A percentile compares a stretch with the other conserved stretches of the same genome.
Conservation (phyloP, 2,113 vertebrate genomes). For the Bos indicus region DNA sequence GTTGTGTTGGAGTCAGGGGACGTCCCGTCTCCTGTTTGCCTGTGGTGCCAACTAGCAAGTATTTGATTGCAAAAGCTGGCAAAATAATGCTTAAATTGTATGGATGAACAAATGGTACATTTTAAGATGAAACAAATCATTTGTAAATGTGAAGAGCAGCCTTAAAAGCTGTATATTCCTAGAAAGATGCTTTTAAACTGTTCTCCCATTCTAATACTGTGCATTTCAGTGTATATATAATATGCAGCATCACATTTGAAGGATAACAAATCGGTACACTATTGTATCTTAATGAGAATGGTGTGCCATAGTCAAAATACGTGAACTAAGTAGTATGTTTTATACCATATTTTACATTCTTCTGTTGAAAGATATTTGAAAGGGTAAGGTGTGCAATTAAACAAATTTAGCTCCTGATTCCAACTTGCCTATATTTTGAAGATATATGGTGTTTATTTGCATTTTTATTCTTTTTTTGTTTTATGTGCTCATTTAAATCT, state of each 20-base stretch:
- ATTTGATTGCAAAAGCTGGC: background rate
- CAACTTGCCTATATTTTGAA: background rate
- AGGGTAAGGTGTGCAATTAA: background rate
- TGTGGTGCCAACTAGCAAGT: background rate
- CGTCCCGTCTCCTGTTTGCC: background rate
- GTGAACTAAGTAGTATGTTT: background rate
- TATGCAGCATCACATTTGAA: background rate
- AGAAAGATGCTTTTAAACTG: background rate
- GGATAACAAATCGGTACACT: background rate
- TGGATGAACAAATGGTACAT: background rate
- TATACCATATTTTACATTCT: background rate
- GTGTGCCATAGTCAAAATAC: background rate
- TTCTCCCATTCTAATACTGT: background rate
- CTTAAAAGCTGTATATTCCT: background rate
- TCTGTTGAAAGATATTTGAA: background rate
- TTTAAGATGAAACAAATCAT: conserved; percentile 22
- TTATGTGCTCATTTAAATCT: conserved; percentile 12
- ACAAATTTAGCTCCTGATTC: background rate
- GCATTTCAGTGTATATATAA: background rate
- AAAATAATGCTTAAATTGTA: background rate
- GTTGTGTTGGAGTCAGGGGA: background rate
- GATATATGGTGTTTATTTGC: conserved; percentile 11
- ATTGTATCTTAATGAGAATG: background rate
- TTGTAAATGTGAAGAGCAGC: background rate
- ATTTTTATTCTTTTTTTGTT: background rate